A percentile compares a stretch with the other conserved stretches of the same genome.
Conservation (phyloP, 2,888 invertebrate species). For the Limenitis camilla region DNA sequence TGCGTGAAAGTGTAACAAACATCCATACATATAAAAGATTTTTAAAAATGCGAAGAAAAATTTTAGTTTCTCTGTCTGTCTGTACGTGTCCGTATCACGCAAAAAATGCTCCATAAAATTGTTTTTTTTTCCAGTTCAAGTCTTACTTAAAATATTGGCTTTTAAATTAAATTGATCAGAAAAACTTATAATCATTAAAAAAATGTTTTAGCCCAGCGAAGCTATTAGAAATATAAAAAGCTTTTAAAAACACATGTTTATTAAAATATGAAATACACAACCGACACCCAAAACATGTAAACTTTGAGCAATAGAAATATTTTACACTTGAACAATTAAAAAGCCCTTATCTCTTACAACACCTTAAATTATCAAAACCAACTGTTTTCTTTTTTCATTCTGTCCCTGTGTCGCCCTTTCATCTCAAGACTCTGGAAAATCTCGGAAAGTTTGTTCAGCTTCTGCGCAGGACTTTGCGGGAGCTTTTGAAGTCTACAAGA, state of each 20-base stretch:
- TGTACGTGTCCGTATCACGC: too few relatives aligned
- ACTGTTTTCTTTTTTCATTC: conserved; percentile 64
- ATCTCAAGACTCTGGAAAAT: conserved; percentile 63
- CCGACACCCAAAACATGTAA: conserved; percentile 37
- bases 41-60: too few relatives aligned
- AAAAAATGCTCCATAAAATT: too few relatives aligned
- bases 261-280: conserved; percentile 42
- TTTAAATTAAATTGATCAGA: too few relatives aligned
- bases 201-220: too few relatives aligned
- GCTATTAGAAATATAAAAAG: too few relatives aligned
- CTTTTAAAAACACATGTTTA: conserved; percentile 43
- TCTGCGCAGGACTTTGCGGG: conserved; percentile 50
- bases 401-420: conserved; percentile 54
- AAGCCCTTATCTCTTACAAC: conserved; percentile 38
- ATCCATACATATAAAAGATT: too few relatives aligned
- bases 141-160: too few relatives aligned
- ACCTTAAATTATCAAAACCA: conserved; percentile 49
- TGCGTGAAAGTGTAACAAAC: too few relatives aligned
- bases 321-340: conserved; percentile 35
- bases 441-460: conserved; percentile 52
- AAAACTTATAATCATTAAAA: too few relatives aligned
- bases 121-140: too few relatives aligned
- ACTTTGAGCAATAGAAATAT: conserved; percentile 63
- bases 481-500: conserved; percentile 45
- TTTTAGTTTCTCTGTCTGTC: too few relatives aligned